These are phyloP conservation scores for Acromyrmex echinatior DNA, from an alignment of 1,140 invertebrate genomes.

Conservation along the genomic window DNA sequence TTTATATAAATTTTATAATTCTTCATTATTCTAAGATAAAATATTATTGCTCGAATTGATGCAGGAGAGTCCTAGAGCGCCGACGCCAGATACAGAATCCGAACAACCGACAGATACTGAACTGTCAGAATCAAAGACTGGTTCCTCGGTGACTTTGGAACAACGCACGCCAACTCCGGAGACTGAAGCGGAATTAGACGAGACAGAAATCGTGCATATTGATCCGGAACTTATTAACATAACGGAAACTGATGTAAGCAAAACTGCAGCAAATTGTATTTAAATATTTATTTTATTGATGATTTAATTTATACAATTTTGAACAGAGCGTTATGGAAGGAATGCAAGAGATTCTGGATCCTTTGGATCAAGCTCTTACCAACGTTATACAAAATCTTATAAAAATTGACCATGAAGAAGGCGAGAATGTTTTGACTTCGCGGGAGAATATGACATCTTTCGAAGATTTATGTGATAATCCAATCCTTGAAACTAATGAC, in stretches of 20 bases:
- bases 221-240: conserved; percentile 27
- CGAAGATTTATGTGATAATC: neutral
- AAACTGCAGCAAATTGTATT: neutral
- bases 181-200: conserved; percentile 84
- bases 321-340: conserved; percentile 16
- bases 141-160: conserved; percentile 80
- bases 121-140: conserved; percentile 81
- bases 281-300: neutral
- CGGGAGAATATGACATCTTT: neutral
- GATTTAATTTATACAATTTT: neutral
- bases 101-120: conserved; percentile 86
- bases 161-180: conserved; percentile 85
- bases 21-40: neutral
- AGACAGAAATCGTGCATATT: conserved; percentile 60
- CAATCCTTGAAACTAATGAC: conserved; percentile 58
- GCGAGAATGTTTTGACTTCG: conserved; percentile 34
- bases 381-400: conserved; percentile 84
- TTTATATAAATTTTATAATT: neutral
- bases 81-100: conserved; percentile 86
- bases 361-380: conserved; percentile 82
- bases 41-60: conserved; percentile 30
- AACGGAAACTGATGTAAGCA: conserved; percentile 63
- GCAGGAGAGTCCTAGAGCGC: conserved; percentile 84
- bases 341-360: conserved; percentile 75
- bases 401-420: conserved; percentile 75